These are phyloP conservation scores for Euplagia quadripunctaria DNA, from an alignment of 2,888 invertebrate species.

Conservation along the genomic window DNA sequence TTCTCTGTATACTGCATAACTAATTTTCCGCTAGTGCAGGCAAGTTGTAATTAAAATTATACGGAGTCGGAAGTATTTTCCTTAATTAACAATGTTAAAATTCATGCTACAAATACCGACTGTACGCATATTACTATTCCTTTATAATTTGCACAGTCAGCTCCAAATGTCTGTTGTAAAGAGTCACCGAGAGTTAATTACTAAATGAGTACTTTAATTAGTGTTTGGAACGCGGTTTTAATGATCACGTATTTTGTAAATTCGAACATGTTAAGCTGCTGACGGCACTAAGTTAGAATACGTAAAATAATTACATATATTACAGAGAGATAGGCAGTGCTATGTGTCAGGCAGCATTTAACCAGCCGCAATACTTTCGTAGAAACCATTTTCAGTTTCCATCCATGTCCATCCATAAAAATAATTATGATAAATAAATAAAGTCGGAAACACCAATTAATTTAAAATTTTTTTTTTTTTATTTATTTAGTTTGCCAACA, in stretches of 20 bases:
- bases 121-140: neutral
- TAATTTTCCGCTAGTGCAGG: too few relatives aligned
- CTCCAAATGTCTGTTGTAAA: neutral
- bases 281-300: neutral
- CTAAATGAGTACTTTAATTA: conserved; percentile 1
- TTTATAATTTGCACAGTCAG: neutral
- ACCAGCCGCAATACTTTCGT: neutral
- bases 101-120: neutral
- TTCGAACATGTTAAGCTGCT: neutral
- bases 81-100: neutral
- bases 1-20: too few relatives aligned
- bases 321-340: neutral
- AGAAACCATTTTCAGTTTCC: neutral
- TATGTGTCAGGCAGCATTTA: neutral
- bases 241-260: conserved; percentile 1
- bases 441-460: too few relatives aligned
- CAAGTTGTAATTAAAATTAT: neutral
- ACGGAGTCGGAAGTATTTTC: neutral
- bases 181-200: neutral
- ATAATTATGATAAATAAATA: too few relatives aligned
- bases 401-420: too few relatives aligned
- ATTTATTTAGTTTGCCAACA: too few relatives aligned
- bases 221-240: neutral
- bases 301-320: too few relatives aligned
- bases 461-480: too few relatives aligned